Evolutionary conservation across 1,140 invertebrate species (phyloP).

Genomic region (Vanessa tameamea): DNA sequence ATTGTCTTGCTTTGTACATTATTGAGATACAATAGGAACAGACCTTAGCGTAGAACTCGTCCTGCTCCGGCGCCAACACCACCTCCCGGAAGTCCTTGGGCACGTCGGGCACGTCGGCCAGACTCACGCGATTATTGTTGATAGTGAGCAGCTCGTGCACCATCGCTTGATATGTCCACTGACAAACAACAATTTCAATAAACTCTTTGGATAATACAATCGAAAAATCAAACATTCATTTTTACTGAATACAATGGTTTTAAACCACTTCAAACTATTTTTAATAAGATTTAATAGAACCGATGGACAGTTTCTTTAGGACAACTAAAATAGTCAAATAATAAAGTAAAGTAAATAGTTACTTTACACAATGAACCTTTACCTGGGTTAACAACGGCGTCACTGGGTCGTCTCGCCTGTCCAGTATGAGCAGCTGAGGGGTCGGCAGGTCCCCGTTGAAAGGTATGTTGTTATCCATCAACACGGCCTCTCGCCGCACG

Average conservation of each 20-base stretch:
- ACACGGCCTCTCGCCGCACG: slow-evolving; percentile 91
- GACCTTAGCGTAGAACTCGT: slow-evolving; percentile 98
- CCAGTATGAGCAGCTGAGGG: slow-evolving; percentile 92
- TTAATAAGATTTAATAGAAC: no score
- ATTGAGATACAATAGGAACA: neutral
- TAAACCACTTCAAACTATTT: no score
- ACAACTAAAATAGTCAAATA: no score
- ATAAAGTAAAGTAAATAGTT: neutral
- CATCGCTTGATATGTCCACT: slow-evolving; percentile 99
- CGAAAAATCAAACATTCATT: no score
- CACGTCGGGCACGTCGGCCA: slow-evolving; percentile 90
- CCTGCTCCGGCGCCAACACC: slow-evolving; percentile 96
- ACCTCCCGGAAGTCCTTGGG: slow-evolving; percentile 96
- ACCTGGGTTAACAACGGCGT: slow-evolving; percentile 97
- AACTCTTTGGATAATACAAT: neutral
- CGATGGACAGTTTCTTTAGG: no score
- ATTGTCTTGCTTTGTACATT: no score
- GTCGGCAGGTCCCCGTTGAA: slow-evolving; percentile 87
- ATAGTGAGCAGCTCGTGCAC: slow-evolving; percentile 98
- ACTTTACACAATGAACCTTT: neutral
- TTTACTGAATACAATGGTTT: no score
- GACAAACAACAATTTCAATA: slow-evolving; percentile 37
- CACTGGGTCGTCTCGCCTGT: slow-evolving; percentile 95
- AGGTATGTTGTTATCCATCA: slow-evolving; percentile 85
- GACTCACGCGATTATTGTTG: slow-evolving; percentile 96